Evolutionary conservation across 2,113 vertebrate species (phyloP), one percentile per base, ranked within the genome.

Genomic region (Strix uralensis): DNA sequence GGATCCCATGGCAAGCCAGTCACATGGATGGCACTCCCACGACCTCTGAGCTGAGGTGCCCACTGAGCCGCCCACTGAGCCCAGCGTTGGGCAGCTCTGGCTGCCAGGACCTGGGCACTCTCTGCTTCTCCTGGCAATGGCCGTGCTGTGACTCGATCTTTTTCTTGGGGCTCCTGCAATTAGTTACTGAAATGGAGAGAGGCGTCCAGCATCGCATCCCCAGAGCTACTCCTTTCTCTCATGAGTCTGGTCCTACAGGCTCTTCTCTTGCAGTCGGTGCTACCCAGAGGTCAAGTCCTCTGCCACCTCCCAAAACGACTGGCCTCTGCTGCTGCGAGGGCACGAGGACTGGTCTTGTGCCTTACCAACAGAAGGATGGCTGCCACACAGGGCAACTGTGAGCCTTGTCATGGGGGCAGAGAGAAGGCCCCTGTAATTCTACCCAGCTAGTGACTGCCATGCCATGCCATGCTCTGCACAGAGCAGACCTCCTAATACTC

Each of bases 391-490:
- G 20, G 66, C 91, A 96, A 66, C 79, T 92, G 74, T 55, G 62
- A 94, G 49, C 63, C 55, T 54, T 74, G 63, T 55, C 58, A 42
- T 1, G 13, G n/a, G 34, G 27, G 12, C 4, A 8, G 70, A 0
- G 1, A 84, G 58, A 91, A 66, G 52, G 66, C 16, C 69, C 42
- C 66, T 70, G 92, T 93, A 94, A 97, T 73, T 90, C 92, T 69
- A 96, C 29, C 75, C 79, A 8, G 54, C 38, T 25, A n/a, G 46
- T 58, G 65, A 69, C 81, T 81, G 83, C 81, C 29, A 1, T 49
- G 67, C 36, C 26, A 13, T 0, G 1, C 18, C 14, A 27, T 9
- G 67, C 73, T 46, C 73, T 32, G 38, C 15, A 3, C 22, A 17
- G 58, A 74, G 72, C 29, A 36, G 25, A 58, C 5, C 46, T 63